These are phyloP conservation scores for Camelus dromedarius DNA, from an alignment of 2,113 vertebrate species.

Conservation along the genomic window DNA sequence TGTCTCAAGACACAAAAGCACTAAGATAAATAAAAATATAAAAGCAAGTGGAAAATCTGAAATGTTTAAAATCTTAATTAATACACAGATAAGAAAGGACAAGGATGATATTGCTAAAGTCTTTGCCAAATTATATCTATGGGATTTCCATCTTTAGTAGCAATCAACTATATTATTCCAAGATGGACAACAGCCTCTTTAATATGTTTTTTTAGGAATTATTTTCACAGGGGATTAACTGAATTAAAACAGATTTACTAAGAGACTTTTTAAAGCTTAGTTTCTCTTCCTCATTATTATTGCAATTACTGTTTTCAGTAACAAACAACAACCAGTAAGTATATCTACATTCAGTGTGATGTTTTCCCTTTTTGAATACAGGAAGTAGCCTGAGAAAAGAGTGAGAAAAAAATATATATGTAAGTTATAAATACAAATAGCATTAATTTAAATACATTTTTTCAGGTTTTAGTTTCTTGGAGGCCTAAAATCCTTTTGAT, in stretches of 20 bases:
- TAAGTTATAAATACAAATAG: neutral
- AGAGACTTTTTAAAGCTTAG: neutral
- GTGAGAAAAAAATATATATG: neutral
- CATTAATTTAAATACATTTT: neutral
- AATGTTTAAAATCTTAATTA: constrained; percentile 6
- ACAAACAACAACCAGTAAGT: neutral
- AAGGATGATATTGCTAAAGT: neutral
- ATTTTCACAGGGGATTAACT: neutral
- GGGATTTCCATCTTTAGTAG: neutral
- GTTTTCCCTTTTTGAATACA: neutral
- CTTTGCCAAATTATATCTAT: neutral
- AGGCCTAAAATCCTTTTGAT: neutral
- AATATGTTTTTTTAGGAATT: neutral
- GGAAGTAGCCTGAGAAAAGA: neutral
- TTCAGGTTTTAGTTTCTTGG: neutral
- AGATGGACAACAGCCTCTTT: neutral
- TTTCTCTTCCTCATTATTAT: neutral
- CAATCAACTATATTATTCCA: neutral
- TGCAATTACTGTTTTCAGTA: neutral
- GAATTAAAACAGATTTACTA: neutral
- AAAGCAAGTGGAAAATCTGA: neutral
- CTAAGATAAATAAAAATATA: neutral
- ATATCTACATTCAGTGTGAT: neutral
- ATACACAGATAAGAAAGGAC: neutral
- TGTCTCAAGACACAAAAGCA: neutral